A percentile compares a stretch with the other conserved stretches of the same genome.
phyloP scores from a whole-genome alignment of 1,140 invertebrate species.

The Saxidomus purpurata region DNA sequence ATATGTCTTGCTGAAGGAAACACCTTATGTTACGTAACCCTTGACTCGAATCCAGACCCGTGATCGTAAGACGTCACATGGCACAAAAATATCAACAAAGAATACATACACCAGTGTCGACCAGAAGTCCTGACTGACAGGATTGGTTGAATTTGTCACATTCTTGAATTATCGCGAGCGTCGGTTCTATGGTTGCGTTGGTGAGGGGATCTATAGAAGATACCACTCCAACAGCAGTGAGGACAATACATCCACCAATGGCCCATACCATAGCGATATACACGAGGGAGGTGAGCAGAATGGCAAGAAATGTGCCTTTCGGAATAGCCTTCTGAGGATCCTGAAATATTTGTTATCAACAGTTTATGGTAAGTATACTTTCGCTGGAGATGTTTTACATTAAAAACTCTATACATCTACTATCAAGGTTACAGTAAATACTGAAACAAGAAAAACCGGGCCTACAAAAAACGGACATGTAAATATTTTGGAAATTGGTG shows the following conservation, averaged over 20 bases:
- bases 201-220: not conserved
- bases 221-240: conserved; percentile 92
- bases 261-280: conserved; percentile 94
- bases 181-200: conserved; percentile 43
- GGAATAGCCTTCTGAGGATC: conserved; percentile 91
- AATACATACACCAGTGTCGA: conserved; percentile 88
- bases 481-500: too few relatives aligned
- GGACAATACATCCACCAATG: conserved; percentile 90
- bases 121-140: conserved; percentile 93
- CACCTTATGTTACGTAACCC: too few relatives aligned
- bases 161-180: conserved; percentile 47
- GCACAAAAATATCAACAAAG: not conserved
- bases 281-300: conserved; percentile 93
- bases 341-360: conserved; percentile 88
- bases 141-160: conserved; percentile 68
- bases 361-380: too few relatives aligned
- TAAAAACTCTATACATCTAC: too few relatives aligned
- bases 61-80: too few relatives aligned
- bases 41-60: too few relatives aligned
- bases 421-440: too few relatives aligned
- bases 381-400: too few relatives aligned
- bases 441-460: too few relatives aligned
- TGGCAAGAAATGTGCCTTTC: conserved; percentile 94
- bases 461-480: too few relatives aligned
- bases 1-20: too few relatives aligned